Conservation (phyloP, 2,113 vertebrate genomes). For the Labeo rohita region DNA sequence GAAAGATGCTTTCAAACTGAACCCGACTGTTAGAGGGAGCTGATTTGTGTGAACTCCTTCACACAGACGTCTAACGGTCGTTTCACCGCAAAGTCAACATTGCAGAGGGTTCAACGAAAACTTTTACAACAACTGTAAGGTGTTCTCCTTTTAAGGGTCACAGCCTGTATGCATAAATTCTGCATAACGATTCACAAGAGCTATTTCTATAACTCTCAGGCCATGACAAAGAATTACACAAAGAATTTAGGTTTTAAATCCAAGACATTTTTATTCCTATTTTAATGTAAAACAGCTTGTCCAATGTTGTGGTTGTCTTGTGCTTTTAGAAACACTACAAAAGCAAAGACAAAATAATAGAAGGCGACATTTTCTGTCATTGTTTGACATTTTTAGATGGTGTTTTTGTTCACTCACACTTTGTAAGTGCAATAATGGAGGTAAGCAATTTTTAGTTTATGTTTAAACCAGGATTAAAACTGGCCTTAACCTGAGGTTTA, state of each 20-base stretch:
- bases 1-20: constrained; percentile 48
- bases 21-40: constrained; percentile 34
- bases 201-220: not conserved
- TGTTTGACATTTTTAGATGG: not conserved
- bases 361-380: not conserved
- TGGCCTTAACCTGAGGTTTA: not conserved
- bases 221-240: not conserved
- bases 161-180: not conserved
- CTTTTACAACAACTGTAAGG: constrained; percentile 21
- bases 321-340: not conserved
- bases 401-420: not conserved
- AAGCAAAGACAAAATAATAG: not conserved
- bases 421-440: not conserved
- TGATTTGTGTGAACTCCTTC: constrained; percentile 37
- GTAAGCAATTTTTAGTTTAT: not conserved
- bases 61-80: constrained; percentile 52
- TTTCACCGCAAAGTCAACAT: constrained; percentile 45
- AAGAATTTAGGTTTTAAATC: not conserved
- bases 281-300: not conserved
- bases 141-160: constrained; percentile 26
- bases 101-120: constrained; percentile 30
- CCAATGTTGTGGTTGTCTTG: not conserved
- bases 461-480: not conserved
- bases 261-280: not conserved
- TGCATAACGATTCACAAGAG: not conserved